Percentiles rank a stretch among this genome's conserved stretches.
phyloP scores from a whole-genome alignment of 2,113 vertebrate species.

The Cygnus buccinator region DNA sequence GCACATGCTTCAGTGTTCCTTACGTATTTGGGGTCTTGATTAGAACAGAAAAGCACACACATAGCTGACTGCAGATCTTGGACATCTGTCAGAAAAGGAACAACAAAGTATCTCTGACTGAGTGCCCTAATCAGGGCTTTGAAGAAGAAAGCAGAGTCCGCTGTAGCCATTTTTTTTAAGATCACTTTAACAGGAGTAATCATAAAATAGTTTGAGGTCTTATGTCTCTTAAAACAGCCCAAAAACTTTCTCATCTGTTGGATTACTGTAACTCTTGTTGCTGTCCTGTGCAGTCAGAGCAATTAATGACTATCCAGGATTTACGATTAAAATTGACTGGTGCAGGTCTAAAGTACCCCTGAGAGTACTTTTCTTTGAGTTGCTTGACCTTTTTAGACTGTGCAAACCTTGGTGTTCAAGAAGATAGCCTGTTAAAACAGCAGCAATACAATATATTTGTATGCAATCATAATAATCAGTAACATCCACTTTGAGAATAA shows the following conservation, averaged over 20 bases:
- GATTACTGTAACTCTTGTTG: neutral
- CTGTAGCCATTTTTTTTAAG: neutral
- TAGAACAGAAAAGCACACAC: neutral
- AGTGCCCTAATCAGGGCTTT: neutral
- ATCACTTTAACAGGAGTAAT: neutral
- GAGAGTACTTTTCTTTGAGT: neutral
- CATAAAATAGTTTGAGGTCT: neutral
- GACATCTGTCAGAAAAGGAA: neutral
- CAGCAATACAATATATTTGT: neutral
- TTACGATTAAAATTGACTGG: neutral
- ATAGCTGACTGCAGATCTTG: neutral
- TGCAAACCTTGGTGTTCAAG: neutral
- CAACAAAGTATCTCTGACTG: neutral
- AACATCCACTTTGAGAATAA: neutral
- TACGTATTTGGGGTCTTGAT: neutral
- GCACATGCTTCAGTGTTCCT: neutral
- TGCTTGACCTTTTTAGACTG: neutral
- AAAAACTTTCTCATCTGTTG: neutral
- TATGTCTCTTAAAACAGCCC: neutral
- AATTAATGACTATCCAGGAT: neutral
- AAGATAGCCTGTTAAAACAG: neutral
- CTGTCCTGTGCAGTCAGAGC: neutral
- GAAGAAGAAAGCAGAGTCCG: neutral
- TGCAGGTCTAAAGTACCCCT: neutral
- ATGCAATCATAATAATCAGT: neutral